Base-by-base conservation (phyloP, 2,888 invertebrate genomes). In the Brenthis ino region DNA sequence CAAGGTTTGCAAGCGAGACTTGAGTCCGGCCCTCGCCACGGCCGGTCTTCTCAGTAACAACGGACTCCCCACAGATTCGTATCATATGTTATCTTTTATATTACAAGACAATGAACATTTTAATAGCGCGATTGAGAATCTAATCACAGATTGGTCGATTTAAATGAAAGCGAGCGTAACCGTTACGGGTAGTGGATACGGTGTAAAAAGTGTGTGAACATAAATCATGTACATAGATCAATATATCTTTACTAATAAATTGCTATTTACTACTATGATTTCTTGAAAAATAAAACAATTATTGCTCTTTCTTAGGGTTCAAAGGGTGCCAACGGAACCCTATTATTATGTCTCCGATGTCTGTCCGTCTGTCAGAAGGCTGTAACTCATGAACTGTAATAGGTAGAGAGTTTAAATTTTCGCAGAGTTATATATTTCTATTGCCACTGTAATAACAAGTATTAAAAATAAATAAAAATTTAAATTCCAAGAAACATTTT, bases 21-120 rank as follows among this genome's bases (percentile, higher is more conserved):
- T 89, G 83, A 84, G 89, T 87, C 91, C 88, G 91, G 89, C 86
- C 80, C 89, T 91, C 89, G 88, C 90, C 76, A 88, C 75, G 78
- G 84, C 89, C 90, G 87, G 89, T 89, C 90, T 91, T 91, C 91
- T 80, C 83, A 85, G 85, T 86, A 89, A 73, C 90, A 91, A 91
- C 89, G 91, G 89, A 91, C 91, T 89, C 86, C 89, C 90, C 86
- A 76, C 69, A 1, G 1, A 3, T 2, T 0, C 0, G 1, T 3
- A 0, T 0, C 20, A 28, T 11, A 14, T 48, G 6, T 12, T 14
- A 6, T 13, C 37, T 47, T 74, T 69, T 74, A 74, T 74, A 24
- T 20, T 56, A n/a, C 4, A 33, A 57, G 55, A 20, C 20, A 4
- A 5, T n/a, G 69, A 81, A 84, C 84, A 86, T 74, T 76, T 81